Evolutionary conservation across 2,113 vertebrate species (phyloP), one percentile per base, ranked within the genome.

Genomic region (Odobenus rosmarus): DNA sequence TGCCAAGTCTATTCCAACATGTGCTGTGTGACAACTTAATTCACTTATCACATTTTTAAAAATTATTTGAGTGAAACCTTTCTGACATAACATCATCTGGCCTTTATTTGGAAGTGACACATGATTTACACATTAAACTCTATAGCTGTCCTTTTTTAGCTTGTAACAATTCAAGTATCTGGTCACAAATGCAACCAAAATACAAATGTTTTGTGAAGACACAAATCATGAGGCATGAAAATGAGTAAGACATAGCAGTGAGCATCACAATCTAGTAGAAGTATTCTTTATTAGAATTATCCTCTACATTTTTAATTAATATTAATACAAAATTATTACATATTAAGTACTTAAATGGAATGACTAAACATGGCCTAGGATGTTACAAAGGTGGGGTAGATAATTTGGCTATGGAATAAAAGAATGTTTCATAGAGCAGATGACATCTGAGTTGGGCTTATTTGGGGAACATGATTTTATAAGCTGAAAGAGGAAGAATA

Each of bases 241-340:
- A 96, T 21, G 12, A 93, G 7, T 64, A 93, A 39, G n/a, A 80
- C 13, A 53, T 9, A 74, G 53, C 6, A 49, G 19, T 31, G 71
- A 94, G 23, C 55, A 39, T 33, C 23, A 84, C 19, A 79, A 23
- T 36, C 39, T 19, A 92, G n/a, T n/a, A 77, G 19, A 49, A 28
- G 33, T 86, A 19, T 79, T 74, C 24, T 79, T 19, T n/a, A 77
- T 5, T 42, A 96, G 28, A 61, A 77, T 67, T 33, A 83, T 80
- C 13, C 3, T 95, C 15, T 67, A 86, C 3, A 59, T 86, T 61
- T 90, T 87, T 15, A 96, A 93, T 49, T 46, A 67, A 42, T 53
- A 76, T 93, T 69, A 85, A 71, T 28, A 95, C 1, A 31, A 62
- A 86, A 94, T 59, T 57, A 94, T 83, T 93, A 84, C 53, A 39